Evolutionary conservation across 2,888 invertebrate species (phyloP).

Genomic region (Dyspetes luteomarginatus): DNA sequence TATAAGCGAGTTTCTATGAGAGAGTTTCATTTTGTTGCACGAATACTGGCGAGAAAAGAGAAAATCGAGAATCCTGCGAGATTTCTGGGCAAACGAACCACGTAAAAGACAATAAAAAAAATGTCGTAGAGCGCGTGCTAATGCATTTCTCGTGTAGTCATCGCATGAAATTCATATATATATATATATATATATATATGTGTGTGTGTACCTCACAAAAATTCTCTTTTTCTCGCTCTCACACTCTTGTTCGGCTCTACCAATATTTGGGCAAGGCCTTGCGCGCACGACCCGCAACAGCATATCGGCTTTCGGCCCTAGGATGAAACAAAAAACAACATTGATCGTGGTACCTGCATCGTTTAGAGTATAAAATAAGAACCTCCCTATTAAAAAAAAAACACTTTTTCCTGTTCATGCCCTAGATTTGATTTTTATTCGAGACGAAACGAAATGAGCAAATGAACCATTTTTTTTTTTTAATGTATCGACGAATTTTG

Average conservation of each 20-base stretch:
- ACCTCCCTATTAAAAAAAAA: neutral
- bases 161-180: conserved; percentile 52
- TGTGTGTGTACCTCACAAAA: conserved; percentile 10
- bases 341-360: conserved; percentile 52
- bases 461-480: too few species aligned
- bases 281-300: conserved; percentile 34
- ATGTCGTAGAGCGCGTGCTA: conserved; percentile 77
- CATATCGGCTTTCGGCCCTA: conserved; percentile 55
- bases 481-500: too few species aligned
- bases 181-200: conserved; percentile 37
- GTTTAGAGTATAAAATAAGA: neutral
- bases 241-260: conserved; percentile 47
- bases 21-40: conserved; percentile 48
- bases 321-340: conserved; percentile 57
- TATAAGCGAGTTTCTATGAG: conserved; percentile 52
- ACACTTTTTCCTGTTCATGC: neutral
- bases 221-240: neutral
- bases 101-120: conserved; percentile 75
- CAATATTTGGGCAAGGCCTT: conserved; percentile 76
- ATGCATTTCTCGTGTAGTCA: conserved; percentile 79
- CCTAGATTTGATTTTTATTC: too few species aligned
- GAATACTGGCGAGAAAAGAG: conserved; percentile 31
- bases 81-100: conserved; percentile 39
- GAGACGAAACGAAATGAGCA: too few species aligned
- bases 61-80: conserved; percentile 33